phyloP scores from a whole-genome alignment of 2,888 invertebrate genomes.

The Tetropium fuscum region DNA sequence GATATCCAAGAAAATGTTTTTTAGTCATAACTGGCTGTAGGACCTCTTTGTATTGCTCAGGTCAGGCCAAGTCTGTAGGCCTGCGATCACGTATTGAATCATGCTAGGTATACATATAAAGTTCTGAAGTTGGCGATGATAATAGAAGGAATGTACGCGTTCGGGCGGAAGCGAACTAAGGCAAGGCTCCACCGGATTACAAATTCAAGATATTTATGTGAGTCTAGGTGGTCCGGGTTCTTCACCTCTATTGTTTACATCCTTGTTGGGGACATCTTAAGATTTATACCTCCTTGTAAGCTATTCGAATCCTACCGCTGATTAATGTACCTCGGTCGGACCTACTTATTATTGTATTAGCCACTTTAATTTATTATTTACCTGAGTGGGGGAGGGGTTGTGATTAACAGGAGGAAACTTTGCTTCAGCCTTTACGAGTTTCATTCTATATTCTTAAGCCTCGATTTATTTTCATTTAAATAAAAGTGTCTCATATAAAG shows the following conservation, averaged over 20 bases:
- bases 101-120: constrained; percentile 31
- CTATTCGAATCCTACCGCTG: constrained; percentile 55
- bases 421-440: too few relatives aligned
- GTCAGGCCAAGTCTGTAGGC: too few relatives aligned
- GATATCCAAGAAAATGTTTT: too few relatives aligned
- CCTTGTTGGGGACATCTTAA: constrained; percentile 64
- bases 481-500: too few relatives aligned
- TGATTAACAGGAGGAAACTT: too few relatives aligned
- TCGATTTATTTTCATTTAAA: too few relatives aligned
- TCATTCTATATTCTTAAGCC: too few relatives aligned
- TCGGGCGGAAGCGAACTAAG: constrained; percentile 60
- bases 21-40: too few relatives aligned
- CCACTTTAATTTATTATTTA: constrained; percentile 40
- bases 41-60: too few relatives aligned
- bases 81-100: constrained; percentile 44
- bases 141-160: constrained; percentile 62
- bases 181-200: constrained; percentile 58
- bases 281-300: constrained; percentile 60
- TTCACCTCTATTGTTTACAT: constrained; percentile 66
- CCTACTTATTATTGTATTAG: constrained; percentile 47
- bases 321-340: constrained; percentile 50
- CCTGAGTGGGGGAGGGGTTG: constrained; percentile 10
- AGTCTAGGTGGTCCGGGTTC: constrained; percentile 63
- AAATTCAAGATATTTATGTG: constrained; percentile 65
- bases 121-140: constrained; percentile 46